phyloP scores from a whole-genome alignment of 2,797 vertebrate genomes.

The Microtus californicus region DNA sequence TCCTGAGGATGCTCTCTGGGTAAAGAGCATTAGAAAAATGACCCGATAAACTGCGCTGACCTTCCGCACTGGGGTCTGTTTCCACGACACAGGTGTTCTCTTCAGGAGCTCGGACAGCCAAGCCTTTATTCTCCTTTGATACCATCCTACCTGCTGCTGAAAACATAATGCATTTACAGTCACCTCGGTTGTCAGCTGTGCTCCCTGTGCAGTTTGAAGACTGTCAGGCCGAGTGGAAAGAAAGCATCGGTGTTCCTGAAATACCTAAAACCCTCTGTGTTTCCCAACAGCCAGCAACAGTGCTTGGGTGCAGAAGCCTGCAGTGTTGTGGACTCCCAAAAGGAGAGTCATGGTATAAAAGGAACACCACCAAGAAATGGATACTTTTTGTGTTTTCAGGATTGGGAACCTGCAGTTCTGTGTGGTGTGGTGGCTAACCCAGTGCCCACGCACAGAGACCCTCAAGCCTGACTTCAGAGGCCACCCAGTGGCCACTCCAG shows the following conservation, averaged over 20 bases:
- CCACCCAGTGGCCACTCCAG: background rate
- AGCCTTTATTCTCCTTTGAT: slow-evolving; percentile 73
- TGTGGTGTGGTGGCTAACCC: background rate
- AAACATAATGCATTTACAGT: slow-evolving; percentile 75
- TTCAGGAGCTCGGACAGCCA: slow-evolving; percentile 74
- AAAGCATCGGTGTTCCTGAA: slow-evolving; percentile 72
- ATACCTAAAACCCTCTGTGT: background rate
- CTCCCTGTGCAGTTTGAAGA: slow-evolving; percentile 73
- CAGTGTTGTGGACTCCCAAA: background rate
- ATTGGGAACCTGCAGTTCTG: background rate
- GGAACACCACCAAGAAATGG: background rate
- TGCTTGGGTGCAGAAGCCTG: background rate
- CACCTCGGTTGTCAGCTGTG: slow-evolving; percentile 71
- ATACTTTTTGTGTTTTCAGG: background rate
- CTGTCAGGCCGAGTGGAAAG: slow-evolving; percentile 76
- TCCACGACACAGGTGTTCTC: slow-evolving; percentile 65
- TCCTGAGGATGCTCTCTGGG: background rate
- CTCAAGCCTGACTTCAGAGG: background rate
- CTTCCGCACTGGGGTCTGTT: slow-evolving; percentile 26
- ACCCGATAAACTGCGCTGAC: slow-evolving; percentile 10
- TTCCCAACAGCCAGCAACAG: background rate
- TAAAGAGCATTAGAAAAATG: background rate
- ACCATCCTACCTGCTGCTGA: slow-evolving; percentile 79
- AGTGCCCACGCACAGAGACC: background rate
- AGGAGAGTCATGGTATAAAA: background rate